Evolutionary conservation across 2,888 invertebrate genomes (phyloP).

Genomic region (Tiphia femorata): DNA sequence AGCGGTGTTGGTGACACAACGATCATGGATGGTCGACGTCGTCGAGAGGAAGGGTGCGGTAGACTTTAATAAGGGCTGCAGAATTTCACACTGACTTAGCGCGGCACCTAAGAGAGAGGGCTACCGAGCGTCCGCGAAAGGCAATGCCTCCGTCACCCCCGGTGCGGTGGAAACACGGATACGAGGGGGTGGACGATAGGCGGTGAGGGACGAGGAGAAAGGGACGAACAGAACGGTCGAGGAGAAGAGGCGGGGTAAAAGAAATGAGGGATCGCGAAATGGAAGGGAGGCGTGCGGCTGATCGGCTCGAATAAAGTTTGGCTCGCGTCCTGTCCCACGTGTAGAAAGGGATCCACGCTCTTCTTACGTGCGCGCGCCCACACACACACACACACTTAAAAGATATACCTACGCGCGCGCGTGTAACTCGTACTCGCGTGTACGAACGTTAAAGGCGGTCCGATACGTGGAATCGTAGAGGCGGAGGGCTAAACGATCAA

Average conservation of each 20-base stretch:
- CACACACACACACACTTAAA: background rate
- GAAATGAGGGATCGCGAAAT: conserved; percentile 27
- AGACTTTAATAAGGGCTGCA: conserved; percentile 67
- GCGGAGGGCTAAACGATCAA: conserved; percentile 52
- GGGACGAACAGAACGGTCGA: conserved; percentile 25
- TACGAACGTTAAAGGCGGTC: conserved; percentile 23
- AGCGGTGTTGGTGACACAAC: no score
- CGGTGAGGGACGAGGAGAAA: conserved; percentile 4
- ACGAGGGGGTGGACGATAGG: conserved; percentile 4
- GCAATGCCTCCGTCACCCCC: no score
- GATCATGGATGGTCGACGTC: no score
- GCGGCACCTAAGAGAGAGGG: no score
- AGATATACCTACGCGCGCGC: conserved; percentile 12
- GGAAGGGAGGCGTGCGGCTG: conserved; percentile 60
- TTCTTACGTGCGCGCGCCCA: background rate
- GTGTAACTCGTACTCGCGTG: conserved; percentile 30
- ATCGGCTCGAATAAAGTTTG: conserved; percentile 62
- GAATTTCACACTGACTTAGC: conserved; percentile 68
- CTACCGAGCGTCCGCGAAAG: no score
- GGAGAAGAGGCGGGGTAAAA: conserved; percentile 33
- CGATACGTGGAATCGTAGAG: no score
- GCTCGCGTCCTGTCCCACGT: conserved; percentile 30
- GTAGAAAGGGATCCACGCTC: conserved; percentile 6
- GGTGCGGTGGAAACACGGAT: no score
- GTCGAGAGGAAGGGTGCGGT: conserved; percentile 45